Conservation (phyloP, 2,888 invertebrate species). For the Epinotia demarniana region DNA sequence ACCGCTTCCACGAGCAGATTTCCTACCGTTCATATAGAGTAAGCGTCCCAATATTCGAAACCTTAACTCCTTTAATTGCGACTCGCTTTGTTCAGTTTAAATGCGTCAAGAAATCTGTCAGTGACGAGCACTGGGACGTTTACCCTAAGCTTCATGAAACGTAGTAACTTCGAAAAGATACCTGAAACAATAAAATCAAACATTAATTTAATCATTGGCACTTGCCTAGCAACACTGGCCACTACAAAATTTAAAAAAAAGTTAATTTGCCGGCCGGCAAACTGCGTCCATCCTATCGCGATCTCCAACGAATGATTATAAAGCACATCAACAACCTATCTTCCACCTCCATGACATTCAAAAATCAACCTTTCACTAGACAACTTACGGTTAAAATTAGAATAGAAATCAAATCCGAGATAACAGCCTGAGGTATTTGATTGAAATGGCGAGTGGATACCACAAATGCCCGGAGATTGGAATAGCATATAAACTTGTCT, state of each 20-base stretch:
- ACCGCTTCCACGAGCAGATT: no score
- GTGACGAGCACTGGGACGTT: no score
- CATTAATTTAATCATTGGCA: background rate
- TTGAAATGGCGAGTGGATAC: background rate
- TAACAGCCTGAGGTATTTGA: background rate
- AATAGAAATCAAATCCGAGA: background rate
- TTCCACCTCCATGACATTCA: background rate
- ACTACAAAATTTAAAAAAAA: background rate
- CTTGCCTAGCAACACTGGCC: background rate
- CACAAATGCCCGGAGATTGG: constrained; percentile 4
- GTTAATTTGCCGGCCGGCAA: constrained; percentile 6
- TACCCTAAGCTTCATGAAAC: no score
- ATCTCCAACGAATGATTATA: constrained; percentile 28
- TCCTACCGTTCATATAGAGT: no score
- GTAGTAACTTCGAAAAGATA: background rate
- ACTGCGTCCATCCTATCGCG: constrained; percentile 23
- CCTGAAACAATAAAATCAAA: constrained; percentile 25
- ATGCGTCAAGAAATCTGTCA: no score
- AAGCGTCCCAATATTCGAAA: no score
- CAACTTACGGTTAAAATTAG: background rate
- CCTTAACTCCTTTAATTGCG: no score
- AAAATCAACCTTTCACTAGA: background rate
- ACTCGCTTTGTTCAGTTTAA: no score
- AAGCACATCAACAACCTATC: constrained; percentile 18
- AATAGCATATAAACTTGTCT: constrained; percentile 9